Conservation (phyloP, 2,113 vertebrate genomes). For the Manacus vitellinus region DNA sequence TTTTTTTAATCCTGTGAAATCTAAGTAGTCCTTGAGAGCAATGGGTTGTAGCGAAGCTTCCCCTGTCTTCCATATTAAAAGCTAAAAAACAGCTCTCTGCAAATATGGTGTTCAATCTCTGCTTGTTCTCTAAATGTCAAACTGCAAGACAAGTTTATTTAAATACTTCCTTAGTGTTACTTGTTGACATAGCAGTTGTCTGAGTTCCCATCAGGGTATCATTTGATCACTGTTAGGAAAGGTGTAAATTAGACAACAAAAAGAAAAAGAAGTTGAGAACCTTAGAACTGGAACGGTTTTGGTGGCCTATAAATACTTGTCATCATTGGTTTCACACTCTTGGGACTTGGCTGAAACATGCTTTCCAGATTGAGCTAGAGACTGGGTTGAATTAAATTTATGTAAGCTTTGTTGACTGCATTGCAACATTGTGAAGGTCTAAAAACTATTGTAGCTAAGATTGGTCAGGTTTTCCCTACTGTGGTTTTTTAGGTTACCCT, state of each 20-base stretch:
- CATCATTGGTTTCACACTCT: not conserved
- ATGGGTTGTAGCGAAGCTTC: not conserved
- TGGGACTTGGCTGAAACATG: constrained; percentile 10
- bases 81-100: not conserved
- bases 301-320: constrained; percentile 41
- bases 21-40: not conserved
- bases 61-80: not conserved
- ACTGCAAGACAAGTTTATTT: constrained; percentile 40
- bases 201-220: constrained; percentile 6
- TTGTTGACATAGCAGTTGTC: constrained; percentile 51
- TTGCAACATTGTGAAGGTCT: not conserved
- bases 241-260: constrained; percentile 34
- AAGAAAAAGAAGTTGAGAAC: not conserved
- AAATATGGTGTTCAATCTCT: not conserved
- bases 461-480: not conserved
- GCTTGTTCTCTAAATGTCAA: constrained; percentile 47
- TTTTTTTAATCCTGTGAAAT: not conserved
- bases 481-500: not conserved
- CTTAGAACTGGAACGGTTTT: not conserved
- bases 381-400: constrained; percentile 2
- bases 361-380: constrained; percentile 1
- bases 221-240: constrained; percentile 8
- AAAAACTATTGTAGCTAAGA: not conserved
- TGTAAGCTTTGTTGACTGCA: not conserved
- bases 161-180: constrained; percentile 30